Evolutionary conservation across 2,888 invertebrate species (phyloP), one percentile per base, ranked within the genome.

Genomic region (Tetranychus piercei): DNA sequence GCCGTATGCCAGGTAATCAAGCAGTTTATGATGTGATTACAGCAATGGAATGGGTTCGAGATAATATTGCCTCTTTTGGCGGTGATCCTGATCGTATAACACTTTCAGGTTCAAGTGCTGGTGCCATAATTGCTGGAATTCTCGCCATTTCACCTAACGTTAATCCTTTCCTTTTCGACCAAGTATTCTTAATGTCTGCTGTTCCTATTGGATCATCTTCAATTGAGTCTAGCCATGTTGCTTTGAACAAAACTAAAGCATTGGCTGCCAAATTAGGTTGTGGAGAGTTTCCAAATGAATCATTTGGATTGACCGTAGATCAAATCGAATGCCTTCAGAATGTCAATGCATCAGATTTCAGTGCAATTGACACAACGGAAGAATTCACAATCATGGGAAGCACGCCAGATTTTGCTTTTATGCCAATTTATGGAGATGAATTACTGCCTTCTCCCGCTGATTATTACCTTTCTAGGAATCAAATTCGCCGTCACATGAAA

Each of bases 11-110:
- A 11, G 69, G 69, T 3, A 76, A 76, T 74, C 71, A 65, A 2
- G 76, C 71, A 0, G 44, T 76, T 45, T 76, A 73, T 69, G 76
- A 76, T 64, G 72, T 72, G 34, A 15, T 72, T 6, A 15, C 74
- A 44, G 76, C 76, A 6, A 8, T 76, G 43, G 76, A 76, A 69
- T 76, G 76, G 76, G 64, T 74, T 20, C 72, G 71, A 23, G 72
- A 76, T 67, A 74, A 76, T 43, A 78, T 78, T 71, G 70, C 44
- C n/a, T 44, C 55, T 11, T 78, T 78, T 72, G 78, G 78, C 1
- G 78, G 78, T 43, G 77, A 78, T 75, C 73, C 77, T 1, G 70
- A 73, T 34, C 70, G 72, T 8, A 75, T 78, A 2, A 78, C 78
- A n/a, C 11, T 78, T 20, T 69, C 73, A 44, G 78, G 78, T 34